Evolutionary conservation across 1,140 invertebrate genomes (phyloP), one percentile per base, ranked within the genome.

Genomic region (Papilio xuthus): DNA sequence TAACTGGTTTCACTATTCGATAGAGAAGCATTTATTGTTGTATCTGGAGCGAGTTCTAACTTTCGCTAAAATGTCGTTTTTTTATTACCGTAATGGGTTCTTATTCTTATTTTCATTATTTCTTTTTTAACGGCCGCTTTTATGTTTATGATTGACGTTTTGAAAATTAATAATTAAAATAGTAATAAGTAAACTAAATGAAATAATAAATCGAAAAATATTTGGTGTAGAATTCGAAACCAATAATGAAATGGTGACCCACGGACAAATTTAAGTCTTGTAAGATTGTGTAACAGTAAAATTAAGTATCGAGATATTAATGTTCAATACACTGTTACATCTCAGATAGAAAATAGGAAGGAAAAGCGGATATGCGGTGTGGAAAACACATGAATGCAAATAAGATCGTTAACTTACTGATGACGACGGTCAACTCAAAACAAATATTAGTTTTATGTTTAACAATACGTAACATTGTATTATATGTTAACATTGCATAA

Each of bases 1-100:
- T 72, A 83, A 86, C 80, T 81, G 83, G 84, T 91, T 90, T 91
- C 88, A 90, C 90, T 91, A 82, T 86, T 86, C 81, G 82, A 88
- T 88, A 87, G 84, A 84, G 82, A 81, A 81, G 83, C 88, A 84
- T 89, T 67, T 88, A 89, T 87, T 90, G 85, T 89, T 77, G 85
- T 90, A 91, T 88, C 87, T 90, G 84, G 88, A 88, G 84, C 88
- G 82, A 80, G 80, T 82, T 81, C 80, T 56, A 81, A 88, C 89
- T 91, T 91, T 91, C 89, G 88, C 89, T 86, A 78, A 81, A 80
- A 84, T 78, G 50, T 80, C 41, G 79, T 80, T 84, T 71, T 53
- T n/a, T 83, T 83, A 84, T 84, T 81, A 80, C 76, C 69, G 67
- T 78, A 81, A 41, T 79, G 32, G 60, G 26, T 67, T 67, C 13